Percentiles rank a stretch among this genome's conserved stretches.
phyloP scores from a whole-genome alignment of 2,888 invertebrate genomes.

The Pachliopta kotzebuea region DNA sequence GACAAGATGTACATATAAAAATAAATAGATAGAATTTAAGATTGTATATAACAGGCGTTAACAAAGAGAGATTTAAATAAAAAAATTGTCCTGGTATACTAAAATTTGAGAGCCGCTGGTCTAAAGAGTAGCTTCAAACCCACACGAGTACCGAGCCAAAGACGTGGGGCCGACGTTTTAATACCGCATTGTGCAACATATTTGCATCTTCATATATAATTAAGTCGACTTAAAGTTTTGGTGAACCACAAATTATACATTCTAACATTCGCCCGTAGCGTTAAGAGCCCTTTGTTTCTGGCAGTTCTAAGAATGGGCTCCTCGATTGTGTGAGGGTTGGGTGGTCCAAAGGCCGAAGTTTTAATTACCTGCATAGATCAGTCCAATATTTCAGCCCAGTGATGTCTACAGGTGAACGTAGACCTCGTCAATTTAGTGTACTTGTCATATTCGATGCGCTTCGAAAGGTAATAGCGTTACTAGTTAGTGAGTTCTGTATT shows the following conservation, averaged over 20 bases:
- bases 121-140: too few relatives aligned
- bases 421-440: too few relatives aligned
- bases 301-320: constrained; percentile 35
- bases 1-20: too few relatives aligned
- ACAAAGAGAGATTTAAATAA: too few relatives aligned
- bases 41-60: too few relatives aligned
- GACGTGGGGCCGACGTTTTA: constrained; percentile 21
- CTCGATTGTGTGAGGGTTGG: constrained; percentile 11
- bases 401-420: too few relatives aligned
- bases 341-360: constrained; percentile 29
- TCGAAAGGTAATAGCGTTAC: too few relatives aligned
- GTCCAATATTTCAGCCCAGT: neutral
- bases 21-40: too few relatives aligned
- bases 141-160: neutral
- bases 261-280: constrained; percentile 34
- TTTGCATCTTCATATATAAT: constrained; percentile 36
- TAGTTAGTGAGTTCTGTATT: too few relatives aligned
- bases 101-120: too few relatives aligned
- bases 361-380: constrained; percentile 32
- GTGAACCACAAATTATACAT: constrained; percentile 38
- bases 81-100: too few relatives aligned
- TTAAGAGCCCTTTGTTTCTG: constrained; percentile 40
- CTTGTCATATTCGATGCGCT: too few relatives aligned
- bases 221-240: constrained; percentile 32
- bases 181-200: constrained; percentile 32